A percentile compares a stretch with the other conserved stretches of the same genome.
phyloP scores from a whole-genome alignment of 2,888 invertebrate genomes.

The Pristionchus maxplancki region DNA sequence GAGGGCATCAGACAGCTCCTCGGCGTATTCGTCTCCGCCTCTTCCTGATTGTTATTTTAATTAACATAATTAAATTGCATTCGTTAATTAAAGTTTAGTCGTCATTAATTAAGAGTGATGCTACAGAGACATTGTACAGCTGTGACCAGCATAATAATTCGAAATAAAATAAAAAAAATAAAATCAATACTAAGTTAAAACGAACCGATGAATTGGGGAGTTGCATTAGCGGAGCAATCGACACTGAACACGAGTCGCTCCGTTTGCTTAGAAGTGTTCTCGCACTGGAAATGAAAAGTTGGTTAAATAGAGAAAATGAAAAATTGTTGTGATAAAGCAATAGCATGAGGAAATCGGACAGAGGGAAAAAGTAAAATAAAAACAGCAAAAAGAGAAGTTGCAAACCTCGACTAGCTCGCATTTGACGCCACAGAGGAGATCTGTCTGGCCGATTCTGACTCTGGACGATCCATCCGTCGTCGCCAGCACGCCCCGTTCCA shows the following conservation, averaged over 20 bases:
- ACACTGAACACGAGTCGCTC: constrained; percentile 94
- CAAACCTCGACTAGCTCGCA: constrained; percentile 77
- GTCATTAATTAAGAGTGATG: background rate
- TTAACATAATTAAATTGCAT: background rate
- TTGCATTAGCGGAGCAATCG: constrained; percentile 97
- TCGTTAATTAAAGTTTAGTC: too few relatives aligned
- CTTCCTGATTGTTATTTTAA: constrained; percentile 79
- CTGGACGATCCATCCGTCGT: constrained; percentile 80
- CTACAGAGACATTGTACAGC: too few relatives aligned
- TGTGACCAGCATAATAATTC: too few relatives aligned
- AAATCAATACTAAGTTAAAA: background rate
- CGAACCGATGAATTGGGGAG: constrained; percentile 93
- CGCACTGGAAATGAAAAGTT: constrained; percentile 49
- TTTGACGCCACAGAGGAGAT: constrained; percentile 84
- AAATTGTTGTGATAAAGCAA: background rate
- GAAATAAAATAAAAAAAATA: too few relatives aligned
- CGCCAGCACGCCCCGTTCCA: constrained; percentile 79
- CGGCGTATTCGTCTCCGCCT: constrained; percentile 92
- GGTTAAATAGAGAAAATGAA: background rate
- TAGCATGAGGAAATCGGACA: background rate
- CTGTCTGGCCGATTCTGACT: constrained; percentile 83
- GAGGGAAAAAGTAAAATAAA: background rate
- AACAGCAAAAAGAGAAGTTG: background rate
- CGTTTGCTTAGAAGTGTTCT: constrained; percentile 80
- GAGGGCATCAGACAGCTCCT: constrained; percentile 88